Percentiles rank a stretch among this genome's conserved stretches.
These are phyloP conservation scores for Eulemur coronatus DNA, from an alignment of 2,797 vertebrate species.

Conservation along the genomic window DNA sequence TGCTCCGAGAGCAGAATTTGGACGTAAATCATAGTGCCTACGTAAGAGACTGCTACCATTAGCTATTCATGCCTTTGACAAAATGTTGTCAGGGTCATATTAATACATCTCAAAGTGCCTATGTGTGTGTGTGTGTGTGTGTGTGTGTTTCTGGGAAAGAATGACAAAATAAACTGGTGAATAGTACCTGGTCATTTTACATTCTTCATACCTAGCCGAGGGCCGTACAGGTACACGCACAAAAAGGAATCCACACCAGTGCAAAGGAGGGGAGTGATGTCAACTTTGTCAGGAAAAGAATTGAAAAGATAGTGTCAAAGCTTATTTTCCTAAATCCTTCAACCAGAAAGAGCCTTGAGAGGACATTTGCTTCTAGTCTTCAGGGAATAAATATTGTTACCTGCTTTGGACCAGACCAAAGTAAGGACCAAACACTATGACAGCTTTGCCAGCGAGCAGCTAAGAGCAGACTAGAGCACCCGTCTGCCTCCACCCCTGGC, in stretches of 20 bases:
- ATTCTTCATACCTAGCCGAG: not conserved
- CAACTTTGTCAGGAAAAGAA: not conserved
- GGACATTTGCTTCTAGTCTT: not conserved
- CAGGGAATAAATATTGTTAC: not conserved
- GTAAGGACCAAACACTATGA: not conserved
- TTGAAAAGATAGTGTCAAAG: not conserved
- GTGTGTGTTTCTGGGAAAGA: not conserved
- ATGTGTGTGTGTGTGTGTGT: not conserved
- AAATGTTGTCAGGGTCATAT: not conserved
- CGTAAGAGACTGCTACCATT: not conserved
- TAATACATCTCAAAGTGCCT: not conserved
- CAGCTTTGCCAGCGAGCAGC: not conserved
- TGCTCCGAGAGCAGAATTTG: not conserved
- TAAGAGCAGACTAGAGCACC: not conserved
- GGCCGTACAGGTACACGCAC: not conserved
- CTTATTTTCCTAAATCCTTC: not conserved
- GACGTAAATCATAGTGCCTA: not conserved
- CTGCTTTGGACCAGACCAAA: not conserved
- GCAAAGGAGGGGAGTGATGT: accelerated
- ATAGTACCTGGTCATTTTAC: not conserved
- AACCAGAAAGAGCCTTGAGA: not conserved
- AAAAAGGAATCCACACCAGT: not conserved
- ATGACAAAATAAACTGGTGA: not conserved
- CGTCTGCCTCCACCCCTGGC: not conserved
- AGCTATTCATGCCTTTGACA: not conserved